Percentiles rank a stretch among this genome's conserved stretches.
Conservation (phyloP, 2,797 vertebrate genomes). For the Acestrorhynchus altus region DNA sequence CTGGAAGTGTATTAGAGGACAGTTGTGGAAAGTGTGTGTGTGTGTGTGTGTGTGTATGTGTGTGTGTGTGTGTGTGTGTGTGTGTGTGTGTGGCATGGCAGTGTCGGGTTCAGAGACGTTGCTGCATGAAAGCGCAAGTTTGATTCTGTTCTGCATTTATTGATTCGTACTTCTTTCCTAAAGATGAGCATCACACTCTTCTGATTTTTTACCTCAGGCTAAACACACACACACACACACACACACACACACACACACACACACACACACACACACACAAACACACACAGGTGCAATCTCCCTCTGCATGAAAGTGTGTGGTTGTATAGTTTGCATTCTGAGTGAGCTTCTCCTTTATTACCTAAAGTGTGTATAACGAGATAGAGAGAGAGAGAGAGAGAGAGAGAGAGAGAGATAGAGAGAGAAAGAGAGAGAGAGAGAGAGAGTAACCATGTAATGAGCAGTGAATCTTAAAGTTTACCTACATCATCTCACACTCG, state of each 20-base stretch:
- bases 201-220: no score
- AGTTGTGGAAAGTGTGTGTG: not conserved
- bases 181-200: not conserved
- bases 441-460: no score
- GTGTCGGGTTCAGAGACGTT: slow-evolving; percentile 33
- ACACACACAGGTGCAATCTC: no score
- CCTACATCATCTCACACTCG: no score
- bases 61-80: slow-evolving; percentile 10
- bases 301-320: not conserved
- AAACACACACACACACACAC: no score
- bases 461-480: no score
- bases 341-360: not conserved
- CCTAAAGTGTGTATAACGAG: not conserved
- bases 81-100: slow-evolving; percentile 14
- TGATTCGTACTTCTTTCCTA: slow-evolving; percentile 48
- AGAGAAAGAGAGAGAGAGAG: not conserved
- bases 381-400: not conserved
- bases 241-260: no score
- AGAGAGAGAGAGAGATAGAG: not conserved
- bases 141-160: slow-evolving; percentile 57
- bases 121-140: slow-evolving; percentile 49
- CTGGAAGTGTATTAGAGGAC: no score
- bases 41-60: slow-evolving; percentile 14
- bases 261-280: no score
- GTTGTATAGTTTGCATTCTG: not conserved